Percentiles rank a stretch among this genome's conserved stretches.
Evolutionary conservation across 1,140 invertebrate genomes (phyloP).

Genomic region (Parasteatoda tepidariorum): DNA sequence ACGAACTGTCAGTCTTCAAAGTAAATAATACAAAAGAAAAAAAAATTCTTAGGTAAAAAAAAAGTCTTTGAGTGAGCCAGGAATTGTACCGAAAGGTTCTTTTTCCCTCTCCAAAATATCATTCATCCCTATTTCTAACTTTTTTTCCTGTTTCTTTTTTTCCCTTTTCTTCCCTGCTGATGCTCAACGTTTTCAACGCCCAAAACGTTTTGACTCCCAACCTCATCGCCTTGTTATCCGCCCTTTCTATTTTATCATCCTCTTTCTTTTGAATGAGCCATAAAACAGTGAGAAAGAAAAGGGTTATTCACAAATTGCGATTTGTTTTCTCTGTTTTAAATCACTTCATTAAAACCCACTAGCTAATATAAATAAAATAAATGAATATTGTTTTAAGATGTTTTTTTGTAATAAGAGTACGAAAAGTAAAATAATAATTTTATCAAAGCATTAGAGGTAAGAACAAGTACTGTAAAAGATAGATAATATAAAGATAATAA

Average conservation of each 20-base stretch:
- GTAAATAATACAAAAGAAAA: slow-evolving; percentile 42
- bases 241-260: slow-evolving; percentile 49
- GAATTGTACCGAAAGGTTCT: slow-evolving; percentile 18
- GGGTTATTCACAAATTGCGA: neutral
- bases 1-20: slow-evolving; percentile 31
- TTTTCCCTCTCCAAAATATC: slow-evolving; percentile 15
- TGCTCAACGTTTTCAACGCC: slow-evolving; percentile 45
- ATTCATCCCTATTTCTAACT: slow-evolving; percentile 24
- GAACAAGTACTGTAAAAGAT: too few species aligned
- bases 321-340: too few species aligned
- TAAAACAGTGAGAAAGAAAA: slow-evolving; percentile 4
- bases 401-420: too few species aligned
- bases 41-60: neutral
- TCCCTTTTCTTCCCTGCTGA: slow-evolving; percentile 20
- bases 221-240: slow-evolving; percentile 57
- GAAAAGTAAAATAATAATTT: too few species aligned
- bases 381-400: too few species aligned
- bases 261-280: slow-evolving; percentile 15
- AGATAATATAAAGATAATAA: too few species aligned
- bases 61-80: neutral
- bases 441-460: too few species aligned
- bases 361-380: too few species aligned
- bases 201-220: slow-evolving; percentile 52
- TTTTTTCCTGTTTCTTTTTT: neutral
- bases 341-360: too few species aligned